phyloP scores from a whole-genome alignment of 2,797 vertebrate genomes.

The Dallia pectoralis region DNA sequence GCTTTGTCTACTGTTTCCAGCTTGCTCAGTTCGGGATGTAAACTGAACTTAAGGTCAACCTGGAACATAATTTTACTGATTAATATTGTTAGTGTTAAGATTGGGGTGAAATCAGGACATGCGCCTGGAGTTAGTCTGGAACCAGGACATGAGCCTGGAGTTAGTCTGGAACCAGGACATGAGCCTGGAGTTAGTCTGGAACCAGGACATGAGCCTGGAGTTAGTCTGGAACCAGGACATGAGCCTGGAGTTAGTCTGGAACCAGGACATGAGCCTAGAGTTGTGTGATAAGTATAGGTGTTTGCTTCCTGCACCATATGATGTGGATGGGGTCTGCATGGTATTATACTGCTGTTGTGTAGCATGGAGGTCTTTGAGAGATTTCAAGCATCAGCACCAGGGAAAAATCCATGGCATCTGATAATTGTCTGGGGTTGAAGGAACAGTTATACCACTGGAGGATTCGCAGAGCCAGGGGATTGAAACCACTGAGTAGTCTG shows the following conservation, averaged over 20 bases:
- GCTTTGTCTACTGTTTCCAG: slow-evolving; percentile 13
- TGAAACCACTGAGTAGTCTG: background rate
- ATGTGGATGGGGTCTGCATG: background rate
- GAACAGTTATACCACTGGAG: background rate
- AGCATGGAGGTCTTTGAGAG: background rate
- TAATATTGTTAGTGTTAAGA: too few relatives aligned
- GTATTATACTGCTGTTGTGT: background rate
- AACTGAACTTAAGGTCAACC: slow-evolving; percentile 13
- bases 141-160: too few relatives aligned
- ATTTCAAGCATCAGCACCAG: background rate
- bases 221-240: too few relatives aligned
- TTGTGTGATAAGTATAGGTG: too few relatives aligned
- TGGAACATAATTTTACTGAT: background rate
- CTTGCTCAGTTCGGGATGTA: slow-evolving; percentile 5
- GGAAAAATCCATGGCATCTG: slow-evolving; percentile 1
- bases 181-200: too few relatives aligned
- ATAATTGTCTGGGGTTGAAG: background rate
- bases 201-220: too few relatives aligned
- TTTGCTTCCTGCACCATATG: too few relatives aligned
- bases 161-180: too few relatives aligned
- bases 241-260: too few relatives aligned
- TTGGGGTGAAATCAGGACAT: too few relatives aligned
- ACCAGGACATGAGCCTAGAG: too few relatives aligned
- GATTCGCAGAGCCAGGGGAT: background rate
- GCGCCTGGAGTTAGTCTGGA: too few relatives aligned